phyloP scores from a whole-genome alignment of 2,113 vertebrate species.

The Scartelaos histophorus region DNA sequence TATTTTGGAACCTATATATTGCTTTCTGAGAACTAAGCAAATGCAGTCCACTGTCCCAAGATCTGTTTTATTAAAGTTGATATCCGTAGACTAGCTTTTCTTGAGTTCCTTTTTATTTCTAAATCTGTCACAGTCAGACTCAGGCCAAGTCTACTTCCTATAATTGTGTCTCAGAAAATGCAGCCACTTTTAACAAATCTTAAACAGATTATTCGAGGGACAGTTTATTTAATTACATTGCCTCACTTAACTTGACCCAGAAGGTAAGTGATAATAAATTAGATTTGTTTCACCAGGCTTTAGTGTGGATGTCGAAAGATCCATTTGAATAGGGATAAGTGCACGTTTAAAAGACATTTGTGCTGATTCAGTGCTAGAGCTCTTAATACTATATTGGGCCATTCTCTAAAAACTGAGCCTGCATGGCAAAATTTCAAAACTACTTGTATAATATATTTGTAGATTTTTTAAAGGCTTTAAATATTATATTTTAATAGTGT shows the following conservation, averaged over 20 bases:
- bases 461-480: too few relatives aligned
- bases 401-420: too few relatives aligned
- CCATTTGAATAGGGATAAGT: neutral
- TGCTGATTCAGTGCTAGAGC: neutral
- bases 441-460: too few relatives aligned
- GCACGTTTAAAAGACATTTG: neutral
- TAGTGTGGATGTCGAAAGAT: neutral
- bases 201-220: neutral
- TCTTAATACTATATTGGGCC: neutral
- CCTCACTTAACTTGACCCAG: neutral
- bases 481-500: too few relatives aligned
- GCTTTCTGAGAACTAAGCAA: constrained; percentile 31
- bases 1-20: constrained; percentile 20
- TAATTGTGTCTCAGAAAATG: neutral
- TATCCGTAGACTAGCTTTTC: neutral
- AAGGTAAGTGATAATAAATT: constrained; percentile 2
- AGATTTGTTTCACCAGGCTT: neutral
- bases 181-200: neutral
- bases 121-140: neutral
- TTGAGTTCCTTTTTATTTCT: too few relatives aligned
- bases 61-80: constrained; percentile 8
- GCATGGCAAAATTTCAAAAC: too few relatives aligned
- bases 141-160: neutral
- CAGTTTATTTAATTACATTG: constrained; percentile 2
- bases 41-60: constrained; percentile 34